These are phyloP conservation scores for Silvanus unidentatus DNA, from an alignment of 2,888 invertebrate species.

Conservation along the genomic window DNA sequence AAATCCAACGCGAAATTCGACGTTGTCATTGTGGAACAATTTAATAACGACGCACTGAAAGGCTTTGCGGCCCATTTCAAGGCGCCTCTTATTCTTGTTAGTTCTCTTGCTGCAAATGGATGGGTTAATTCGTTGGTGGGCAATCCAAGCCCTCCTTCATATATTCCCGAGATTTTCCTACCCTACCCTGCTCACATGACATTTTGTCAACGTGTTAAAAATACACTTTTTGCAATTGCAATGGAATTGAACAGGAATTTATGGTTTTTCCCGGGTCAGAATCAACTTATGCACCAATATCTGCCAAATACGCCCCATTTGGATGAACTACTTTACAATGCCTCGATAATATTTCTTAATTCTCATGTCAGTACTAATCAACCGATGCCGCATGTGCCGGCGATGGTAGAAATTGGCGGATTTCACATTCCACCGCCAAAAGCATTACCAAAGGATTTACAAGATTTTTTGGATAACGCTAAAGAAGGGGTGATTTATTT, in stretches of 20 bases:
- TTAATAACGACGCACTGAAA: slow-evolving; percentile 46
- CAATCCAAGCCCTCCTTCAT: slow-evolving; percentile 47
- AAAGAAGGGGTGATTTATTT: too few species aligned
- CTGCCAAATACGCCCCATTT: slow-evolving; percentile 25
- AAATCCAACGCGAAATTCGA: slow-evolving; percentile 38
- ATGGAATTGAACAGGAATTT: slow-evolving; percentile 18
- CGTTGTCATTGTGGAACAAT: slow-evolving; percentile 42
- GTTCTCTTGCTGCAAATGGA: slow-evolving; percentile 43
- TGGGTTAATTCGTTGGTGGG: slow-evolving; percentile 30
- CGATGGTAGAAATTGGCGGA: slow-evolving; percentile 54
- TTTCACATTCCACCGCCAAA: too few species aligned
- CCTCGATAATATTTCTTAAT: slow-evolving; percentile 33
- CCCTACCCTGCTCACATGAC: slow-evolving; percentile 46
- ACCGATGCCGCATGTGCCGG: slow-evolving; percentile 50
- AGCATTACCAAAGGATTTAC: too few species aligned
- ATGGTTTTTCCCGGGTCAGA: slow-evolving; percentile 21
- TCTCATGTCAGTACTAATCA: slow-evolving; percentile 49
- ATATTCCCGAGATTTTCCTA: slow-evolving; percentile 47
- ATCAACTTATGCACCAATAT: slow-evolving; percentile 23
- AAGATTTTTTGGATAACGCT: too few species aligned
- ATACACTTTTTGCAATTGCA: slow-evolving; percentile 38
- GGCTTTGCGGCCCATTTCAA: slow-evolving; percentile 39
- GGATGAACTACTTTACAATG: slow-evolving; percentile 27
- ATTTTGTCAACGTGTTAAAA: slow-evolving; percentile 52
- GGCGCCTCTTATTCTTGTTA: slow-evolving; percentile 36